A percentile compares a stretch with the other conserved stretches of the same genome.
Conservation (phyloP, 2,888 invertebrate genomes). For the Chloromyia formosa region DNA sequence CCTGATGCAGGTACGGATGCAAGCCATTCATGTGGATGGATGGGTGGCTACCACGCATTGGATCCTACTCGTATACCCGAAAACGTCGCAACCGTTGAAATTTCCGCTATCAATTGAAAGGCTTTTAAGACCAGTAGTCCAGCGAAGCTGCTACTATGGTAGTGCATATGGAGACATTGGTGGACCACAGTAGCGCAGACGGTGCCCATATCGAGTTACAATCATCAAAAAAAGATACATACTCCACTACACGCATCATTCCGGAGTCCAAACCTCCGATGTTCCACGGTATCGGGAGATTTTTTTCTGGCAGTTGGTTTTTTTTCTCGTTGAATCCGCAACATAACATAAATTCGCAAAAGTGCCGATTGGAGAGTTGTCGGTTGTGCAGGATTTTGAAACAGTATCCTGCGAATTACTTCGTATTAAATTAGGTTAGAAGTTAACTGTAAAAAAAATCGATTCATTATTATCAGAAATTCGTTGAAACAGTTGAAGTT, state of each 20-base stretch:
- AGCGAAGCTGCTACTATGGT: background rate
- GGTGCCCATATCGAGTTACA: constrained; percentile 30
- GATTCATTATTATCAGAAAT: too few species aligned
- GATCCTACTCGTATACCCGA: background rate
- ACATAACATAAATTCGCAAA: constrained; percentile 21
- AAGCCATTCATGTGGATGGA: too few species aligned
- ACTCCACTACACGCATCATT: background rate
- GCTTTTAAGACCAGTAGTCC: constrained; percentile 27
- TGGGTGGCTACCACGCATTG: background rate
- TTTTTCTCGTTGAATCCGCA: constrained; percentile 22
- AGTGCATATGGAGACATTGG: background rate
- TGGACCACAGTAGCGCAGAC: constrained; percentile 16
- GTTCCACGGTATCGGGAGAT: background rate
- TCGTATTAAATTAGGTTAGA: background rate
- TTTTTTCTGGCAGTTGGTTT: constrained; percentile 4
- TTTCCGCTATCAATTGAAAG: constrained; percentile 18
- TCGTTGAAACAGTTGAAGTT: too few species aligned
- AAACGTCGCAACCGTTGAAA: constrained; percentile 22
- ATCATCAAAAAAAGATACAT: background rate
- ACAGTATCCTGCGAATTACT: background rate
- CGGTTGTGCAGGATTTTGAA: background rate
- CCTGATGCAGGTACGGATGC: constrained; percentile 15
- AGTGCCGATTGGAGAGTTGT: background rate
- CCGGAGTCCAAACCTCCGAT: background rate
- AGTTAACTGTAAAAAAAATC: too few species aligned